Percentiles rank a stretch among this genome's conserved stretches.
These are phyloP conservation scores for Tiliacea aurago DNA, from an alignment of 2,888 invertebrate genomes.

Conservation along the genomic window DNA sequence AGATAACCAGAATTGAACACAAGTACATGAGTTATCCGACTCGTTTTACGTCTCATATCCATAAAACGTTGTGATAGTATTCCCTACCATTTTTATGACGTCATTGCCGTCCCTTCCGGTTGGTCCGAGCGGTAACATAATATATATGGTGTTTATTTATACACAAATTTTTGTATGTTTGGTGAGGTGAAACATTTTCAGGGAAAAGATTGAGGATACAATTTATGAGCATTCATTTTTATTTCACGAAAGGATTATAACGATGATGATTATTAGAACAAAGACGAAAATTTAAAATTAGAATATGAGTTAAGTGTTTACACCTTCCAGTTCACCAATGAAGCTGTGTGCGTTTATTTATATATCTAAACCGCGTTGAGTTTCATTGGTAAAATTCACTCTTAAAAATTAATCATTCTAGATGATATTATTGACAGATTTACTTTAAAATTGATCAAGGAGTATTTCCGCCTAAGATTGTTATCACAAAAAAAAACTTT, in stretches of 20 bases:
- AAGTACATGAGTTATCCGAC: constrained; percentile 58
- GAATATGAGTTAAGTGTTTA: too few species aligned
- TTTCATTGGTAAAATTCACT: background rate
- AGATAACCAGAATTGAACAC: constrained; percentile 60
- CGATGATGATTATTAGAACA: background rate
- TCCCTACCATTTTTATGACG: constrained; percentile 63
- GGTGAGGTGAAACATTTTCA: constrained; percentile 26
- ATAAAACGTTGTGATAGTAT: constrained; percentile 63
- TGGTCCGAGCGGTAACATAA: constrained; percentile 56
- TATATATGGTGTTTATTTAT: constrained; percentile 60
- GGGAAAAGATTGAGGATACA: constrained; percentile 7
- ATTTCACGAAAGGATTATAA: background rate
- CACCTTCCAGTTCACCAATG: background rate
- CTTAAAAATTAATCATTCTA: background rate
- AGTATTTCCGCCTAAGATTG: background rate
- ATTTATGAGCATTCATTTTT: background rate
- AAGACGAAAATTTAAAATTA: background rate
- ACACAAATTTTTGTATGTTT: constrained; percentile 40
- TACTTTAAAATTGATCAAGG: background rate
- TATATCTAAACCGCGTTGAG: background rate
- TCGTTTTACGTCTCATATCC: constrained; percentile 56
- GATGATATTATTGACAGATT: background rate
- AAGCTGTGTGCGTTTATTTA: background rate
- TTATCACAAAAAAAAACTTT: background rate
- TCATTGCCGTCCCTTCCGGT: constrained; percentile 65